Evolutionary conservation across 2,113 vertebrate species (phyloP), one percentile per base, ranked within the genome.

Genomic region (Microcebus jonahi): DNA sequence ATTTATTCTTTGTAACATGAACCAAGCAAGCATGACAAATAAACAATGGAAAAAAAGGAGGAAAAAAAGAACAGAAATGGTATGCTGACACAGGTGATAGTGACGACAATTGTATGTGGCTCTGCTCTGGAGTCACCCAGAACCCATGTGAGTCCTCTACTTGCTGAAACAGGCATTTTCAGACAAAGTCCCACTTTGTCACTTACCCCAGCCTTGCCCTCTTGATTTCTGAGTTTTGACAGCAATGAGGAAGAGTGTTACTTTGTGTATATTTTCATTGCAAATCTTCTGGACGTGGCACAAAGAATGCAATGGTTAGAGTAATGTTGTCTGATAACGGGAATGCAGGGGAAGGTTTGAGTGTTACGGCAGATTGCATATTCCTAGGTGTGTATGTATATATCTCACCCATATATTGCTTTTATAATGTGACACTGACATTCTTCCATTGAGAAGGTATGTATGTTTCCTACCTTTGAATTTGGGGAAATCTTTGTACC

Each of bases 121-220:
- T 88, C 48, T 71, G 67, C 15, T 92, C 39, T 63, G n/a, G 25
- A 27, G 61, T 76, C 53, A 85, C 68, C 65, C 29, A 23, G 39
- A 42, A 42, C 36, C 80, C 70, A 5, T 27, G 11, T 27, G 50
- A 68, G 50, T 17, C 25, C 17, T 75, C 42, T 39, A 0, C 18
- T 21, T 59, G 27, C 71, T 84, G 63, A 92, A 25, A 71, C 36
- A 68, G 42, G 25, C 53, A 65, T 61, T 91, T 65, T 42, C 42
- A 42, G 42, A 42, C 27, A 31, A 50, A 4, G 14, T 39, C 34
- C 59, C 59, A 85, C 31, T 71, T 67, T 20, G 13, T 14, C 50
- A 20, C 12, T n/a, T 3, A n/a, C 20, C 25, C 8, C 5, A 7
- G 42, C 27, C 9, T 36, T 1, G 23, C 7, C 6, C 2, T 1